Evolutionary conservation across 2,113 vertebrate genomes (phyloP), one percentile per base, ranked within the genome.

Genomic region (Beaufortia kweichowensis): DNA sequence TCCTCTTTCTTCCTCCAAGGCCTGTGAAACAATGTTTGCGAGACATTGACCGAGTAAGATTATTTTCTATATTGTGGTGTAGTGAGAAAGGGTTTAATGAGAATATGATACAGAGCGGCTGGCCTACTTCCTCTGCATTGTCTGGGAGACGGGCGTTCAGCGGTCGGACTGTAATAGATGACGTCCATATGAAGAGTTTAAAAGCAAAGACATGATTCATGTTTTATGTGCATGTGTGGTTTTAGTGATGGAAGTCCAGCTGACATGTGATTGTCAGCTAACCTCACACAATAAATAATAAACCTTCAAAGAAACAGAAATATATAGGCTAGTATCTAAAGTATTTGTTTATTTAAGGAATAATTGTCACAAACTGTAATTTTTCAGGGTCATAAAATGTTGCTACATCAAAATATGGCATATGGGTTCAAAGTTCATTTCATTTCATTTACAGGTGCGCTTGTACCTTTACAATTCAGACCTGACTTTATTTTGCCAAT

Each of bases 61-160:
- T 15, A n/a, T 23, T 39, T 56, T 26, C 31, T 39, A 56, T 39
- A 21, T 50, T 56, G 50, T 64, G 19, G 21, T n/a, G n/a, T n/a
- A 75, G 56, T 2, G 19, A 15, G 26, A 48, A 29, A 19, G 33
- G 23, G 9, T 26, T 19, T 39, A 29, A 43, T 62, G 48, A 65
- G 26, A 61, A 67, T 60, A 35, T 59, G 55, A 59, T 65, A 65
- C 35, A 39, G 15, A 56, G 50, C 33, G 23, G 29, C 50, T 77
- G 66, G 39, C 41, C 73, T 67, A 59, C 66, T 77, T 77, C 60
- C 31, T 46, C 39, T 70, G 23, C 23, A 50, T 31, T 62, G 29
- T 75, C 53, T 70, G 59, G 55, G 64, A 43, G 39, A 67, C 65
- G 71, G 63, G 15, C 23, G 63, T 57, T 46, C 61, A 28, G 65